phyloP scores from a whole-genome alignment of 2,113 vertebrate genomes.

The Pampusana beccarii region DNA sequence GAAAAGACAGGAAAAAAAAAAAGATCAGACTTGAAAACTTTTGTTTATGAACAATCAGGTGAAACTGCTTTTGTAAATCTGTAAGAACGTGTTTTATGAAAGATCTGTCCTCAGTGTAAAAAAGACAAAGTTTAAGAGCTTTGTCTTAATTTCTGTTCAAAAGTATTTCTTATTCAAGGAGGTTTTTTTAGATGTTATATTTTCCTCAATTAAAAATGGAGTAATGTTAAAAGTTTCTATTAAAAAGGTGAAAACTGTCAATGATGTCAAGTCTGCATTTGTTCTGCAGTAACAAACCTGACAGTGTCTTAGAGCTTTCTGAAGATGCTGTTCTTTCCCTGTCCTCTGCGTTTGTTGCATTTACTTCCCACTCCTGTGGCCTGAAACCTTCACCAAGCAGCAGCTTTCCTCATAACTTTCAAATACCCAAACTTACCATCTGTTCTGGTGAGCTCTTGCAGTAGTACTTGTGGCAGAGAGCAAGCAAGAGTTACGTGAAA shows the following conservation, averaged over 20 bases:
- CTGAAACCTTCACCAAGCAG: background rate
- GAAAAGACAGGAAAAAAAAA: background rate
- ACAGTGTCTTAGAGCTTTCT: background rate
- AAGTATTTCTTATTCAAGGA: slow-evolving; percentile 44
- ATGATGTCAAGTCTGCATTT: background rate
- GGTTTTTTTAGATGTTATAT: slow-evolving; percentile 46
- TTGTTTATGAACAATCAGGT: background rate
- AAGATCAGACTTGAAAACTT: background rate
- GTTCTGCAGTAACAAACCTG: background rate
- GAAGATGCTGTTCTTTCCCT: background rate
- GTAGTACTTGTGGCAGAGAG: background rate
- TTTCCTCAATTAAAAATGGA: slow-evolving; percentile 45
- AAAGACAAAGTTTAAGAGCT: background rate
- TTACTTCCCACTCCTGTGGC: background rate
- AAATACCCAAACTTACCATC: background rate
- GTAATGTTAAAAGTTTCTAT: background rate
- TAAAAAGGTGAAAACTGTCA: background rate
- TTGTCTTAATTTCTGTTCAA: slow-evolving; percentile 29
- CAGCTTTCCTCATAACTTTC: background rate
- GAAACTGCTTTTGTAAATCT: slow-evolving; percentile 7
- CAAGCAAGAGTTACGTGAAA: background rate
- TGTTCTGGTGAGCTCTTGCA: background rate
- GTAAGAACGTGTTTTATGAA: background rate
- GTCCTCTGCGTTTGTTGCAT: background rate
- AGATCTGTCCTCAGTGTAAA: background rate